These are phyloP conservation scores for Entelurus aequoreus DNA, from an alignment of 2,113 vertebrate genomes.

Conservation along the genomic window DNA sequence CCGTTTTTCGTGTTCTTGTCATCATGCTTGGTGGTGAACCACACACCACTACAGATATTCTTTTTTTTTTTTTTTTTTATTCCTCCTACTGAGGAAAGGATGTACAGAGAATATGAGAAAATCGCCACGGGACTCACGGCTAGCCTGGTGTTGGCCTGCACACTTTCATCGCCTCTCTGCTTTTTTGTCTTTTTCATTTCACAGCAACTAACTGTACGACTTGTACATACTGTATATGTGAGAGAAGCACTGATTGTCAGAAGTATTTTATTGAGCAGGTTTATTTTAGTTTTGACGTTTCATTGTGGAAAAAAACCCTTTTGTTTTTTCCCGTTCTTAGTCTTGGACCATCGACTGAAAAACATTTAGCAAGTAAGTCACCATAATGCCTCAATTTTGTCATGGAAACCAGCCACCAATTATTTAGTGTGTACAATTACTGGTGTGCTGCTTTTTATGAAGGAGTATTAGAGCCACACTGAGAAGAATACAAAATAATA, in stretches of 20 bases:
- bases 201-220: conserved; percentile 53
- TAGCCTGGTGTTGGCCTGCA: conserved; percentile 22
- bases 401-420: conserved; percentile 52
- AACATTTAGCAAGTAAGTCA: conserved; percentile 41
- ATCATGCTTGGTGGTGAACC: conserved; percentile 63
- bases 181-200: conserved; percentile 25
- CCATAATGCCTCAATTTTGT: conserved; percentile 60
- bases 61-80: conserved; percentile 30
- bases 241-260: conserved; percentile 72
- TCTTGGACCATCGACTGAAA: conserved; percentile 24
- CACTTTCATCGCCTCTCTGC: conserved; percentile 12
- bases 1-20: conserved; percentile 26
- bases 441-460: conserved; percentile 2
- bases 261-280: conserved; percentile 62
- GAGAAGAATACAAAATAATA: background rate
- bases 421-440: conserved; percentile 20
- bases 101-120: conserved; percentile 44
- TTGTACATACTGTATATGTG: conserved; percentile 39
- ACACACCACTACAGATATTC: conserved; percentile 72
- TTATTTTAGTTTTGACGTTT: conserved; percentile 47
- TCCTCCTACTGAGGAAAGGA: conserved; percentile 44
- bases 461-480: background rate
- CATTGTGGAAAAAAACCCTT: conserved; percentile 46
- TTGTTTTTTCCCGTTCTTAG: background rate
- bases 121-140: conserved; percentile 7